A percentile compares a stretch with the other conserved stretches of the same genome.
Evolutionary conservation across 2,888 invertebrate species (phyloP).

Genomic region (Boloria selene): DNA sequence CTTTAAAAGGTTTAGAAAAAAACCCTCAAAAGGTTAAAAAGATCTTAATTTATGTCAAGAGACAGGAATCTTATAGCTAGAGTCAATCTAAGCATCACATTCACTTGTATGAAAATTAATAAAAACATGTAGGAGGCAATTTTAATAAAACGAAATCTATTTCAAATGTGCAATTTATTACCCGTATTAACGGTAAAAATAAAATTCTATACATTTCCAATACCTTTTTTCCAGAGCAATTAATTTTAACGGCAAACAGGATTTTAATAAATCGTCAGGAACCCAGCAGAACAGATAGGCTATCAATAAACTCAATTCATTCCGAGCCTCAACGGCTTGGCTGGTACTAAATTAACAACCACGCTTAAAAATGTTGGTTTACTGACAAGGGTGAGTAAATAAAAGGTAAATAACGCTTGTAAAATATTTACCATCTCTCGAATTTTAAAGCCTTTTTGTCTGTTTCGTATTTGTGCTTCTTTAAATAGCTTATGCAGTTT

Average conservation of each 20-base stretch:
- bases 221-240: slow-evolving; percentile 24
- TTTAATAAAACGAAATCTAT: neutral
- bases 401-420: slow-evolving; percentile 11
- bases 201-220: slow-evolving; percentile 9
- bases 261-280: slow-evolving; percentile 30
- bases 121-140: neutral
- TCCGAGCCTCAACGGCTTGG: slow-evolving; percentile 2
- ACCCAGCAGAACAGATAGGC: slow-evolving; percentile 25
- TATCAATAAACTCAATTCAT: slow-evolving; percentile 33
- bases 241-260: slow-evolving; percentile 26
- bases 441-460: too few relatives aligned
- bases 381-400: slow-evolving; percentile 15
- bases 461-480: too few relatives aligned
- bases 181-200: slow-evolving; percentile 5
- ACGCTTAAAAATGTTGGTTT: slow-evolving; percentile 11
- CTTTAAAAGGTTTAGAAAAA: too few relatives aligned
- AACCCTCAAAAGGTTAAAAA: too few relatives aligned
- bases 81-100: too few relatives aligned
- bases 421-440: too few relatives aligned
- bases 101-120: neutral
- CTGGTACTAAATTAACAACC: slow-evolving; percentile 13
- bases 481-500: too few relatives aligned
- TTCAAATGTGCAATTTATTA: neutral
- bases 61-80: too few relatives aligned
- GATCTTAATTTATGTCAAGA: too few relatives aligned